Evolutionary conservation across 2,888 invertebrate genomes (phyloP).

Genomic region (Hirtodrosophila cameraria): DNA sequence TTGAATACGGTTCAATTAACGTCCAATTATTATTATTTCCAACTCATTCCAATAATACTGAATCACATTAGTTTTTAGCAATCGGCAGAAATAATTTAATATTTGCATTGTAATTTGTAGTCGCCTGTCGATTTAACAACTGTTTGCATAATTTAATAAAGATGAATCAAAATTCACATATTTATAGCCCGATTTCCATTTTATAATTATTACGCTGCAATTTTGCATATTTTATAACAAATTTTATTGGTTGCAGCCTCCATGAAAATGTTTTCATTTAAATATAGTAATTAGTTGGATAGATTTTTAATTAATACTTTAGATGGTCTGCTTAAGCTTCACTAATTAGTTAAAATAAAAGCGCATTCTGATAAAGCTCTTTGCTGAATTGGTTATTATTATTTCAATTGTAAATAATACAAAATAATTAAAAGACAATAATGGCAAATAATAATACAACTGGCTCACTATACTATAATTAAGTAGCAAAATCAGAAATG

Average conservation of each 20-base stretch:
- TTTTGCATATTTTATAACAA: slow-evolving; percentile 1
- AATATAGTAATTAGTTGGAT: too few relatives aligned
- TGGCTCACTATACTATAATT: too few relatives aligned
- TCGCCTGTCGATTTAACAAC: not conserved
- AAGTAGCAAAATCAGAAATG: too few relatives aligned
- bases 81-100: slow-evolving; percentile 6
- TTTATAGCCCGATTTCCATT: not conserved
- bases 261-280: too few relatives aligned
- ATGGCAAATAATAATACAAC: too few relatives aligned
- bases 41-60: not conserved
- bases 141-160: slow-evolving; percentile 5
- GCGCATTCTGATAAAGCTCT: too few relatives aligned
- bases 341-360: too few relatives aligned
- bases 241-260: not conserved
- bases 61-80: slow-evolving; percentile 1
- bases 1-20: too few relatives aligned
- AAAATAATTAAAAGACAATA: too few relatives aligned
- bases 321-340: too few relatives aligned
- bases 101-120: not conserved
- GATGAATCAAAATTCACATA: not conserved
- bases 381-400: not conserved
- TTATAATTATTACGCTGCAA: slow-evolving; percentile 1
- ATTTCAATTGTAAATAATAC: not conserved
- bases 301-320: too few relatives aligned
- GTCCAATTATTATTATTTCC: too few relatives aligned